phyloP scores from a whole-genome alignment of 2,797 vertebrate genomes.

The Cacajao melanocephalus region DNA sequence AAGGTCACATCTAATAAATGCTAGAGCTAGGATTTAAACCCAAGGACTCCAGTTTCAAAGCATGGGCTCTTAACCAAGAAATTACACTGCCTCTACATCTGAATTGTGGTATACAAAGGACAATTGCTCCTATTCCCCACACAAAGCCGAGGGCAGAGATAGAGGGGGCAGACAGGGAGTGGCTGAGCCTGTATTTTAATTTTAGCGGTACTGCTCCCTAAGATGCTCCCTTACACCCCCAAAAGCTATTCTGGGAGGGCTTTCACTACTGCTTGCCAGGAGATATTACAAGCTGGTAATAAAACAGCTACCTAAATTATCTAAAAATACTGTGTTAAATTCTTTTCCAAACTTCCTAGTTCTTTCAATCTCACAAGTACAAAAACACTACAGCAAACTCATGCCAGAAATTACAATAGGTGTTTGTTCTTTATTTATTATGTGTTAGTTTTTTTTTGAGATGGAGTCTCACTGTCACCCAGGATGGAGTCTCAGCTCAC shows the following conservation, averaged over 20 bases:
- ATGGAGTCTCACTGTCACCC: background rate
- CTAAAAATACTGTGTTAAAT: constrained; percentile 55
- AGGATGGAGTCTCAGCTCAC: background rate
- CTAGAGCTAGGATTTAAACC: background rate
- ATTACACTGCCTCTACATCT: too few relatives aligned
- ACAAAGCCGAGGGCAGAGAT: too few relatives aligned
- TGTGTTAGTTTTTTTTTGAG: background rate
- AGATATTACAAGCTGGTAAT: background rate
- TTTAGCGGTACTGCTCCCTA: background rate
- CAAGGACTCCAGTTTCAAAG: background rate
- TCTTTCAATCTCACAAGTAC: constrained; percentile 37
- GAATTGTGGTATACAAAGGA: background rate
- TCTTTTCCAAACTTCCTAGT: constrained; percentile 15
- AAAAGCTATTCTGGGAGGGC: background rate
- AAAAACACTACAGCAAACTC: constrained; percentile 34
- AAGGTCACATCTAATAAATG: background rate
- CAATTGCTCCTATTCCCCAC: background rate
- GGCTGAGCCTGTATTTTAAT: background rate
- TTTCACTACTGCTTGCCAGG: background rate
- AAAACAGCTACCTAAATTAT: constrained; percentile 58
- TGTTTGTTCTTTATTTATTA: constrained; percentile 30
- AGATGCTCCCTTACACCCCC: background rate
- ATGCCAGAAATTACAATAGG: constrained; percentile 18
- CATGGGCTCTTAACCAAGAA: background rate
- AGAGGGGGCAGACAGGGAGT: background rate